phyloP scores from a whole-genome alignment of 1,140 invertebrate species.

The Radopholus similis region DNA sequence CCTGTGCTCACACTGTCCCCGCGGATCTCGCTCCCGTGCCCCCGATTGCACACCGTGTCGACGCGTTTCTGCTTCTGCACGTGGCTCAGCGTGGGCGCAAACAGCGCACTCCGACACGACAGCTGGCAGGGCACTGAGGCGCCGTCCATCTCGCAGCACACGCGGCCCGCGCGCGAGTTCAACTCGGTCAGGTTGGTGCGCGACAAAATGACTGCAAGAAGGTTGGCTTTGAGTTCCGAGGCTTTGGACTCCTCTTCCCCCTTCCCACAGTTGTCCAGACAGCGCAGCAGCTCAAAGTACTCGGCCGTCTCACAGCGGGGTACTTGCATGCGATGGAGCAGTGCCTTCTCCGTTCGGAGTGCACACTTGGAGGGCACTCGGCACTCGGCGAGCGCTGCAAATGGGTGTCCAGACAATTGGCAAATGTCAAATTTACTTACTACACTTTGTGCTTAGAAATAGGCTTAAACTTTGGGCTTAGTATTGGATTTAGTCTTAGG shows the following conservation, averaged over 20 bases:
- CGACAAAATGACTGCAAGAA: constrained; percentile 13
- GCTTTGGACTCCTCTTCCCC: too few relatives aligned
- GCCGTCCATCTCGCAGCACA: constrained; percentile 16
- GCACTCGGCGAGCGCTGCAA: constrained; percentile 12
- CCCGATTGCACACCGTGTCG: constrained; percentile 14
- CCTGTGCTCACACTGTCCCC: constrained; percentile 18
- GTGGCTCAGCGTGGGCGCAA: constrained; percentile 21
- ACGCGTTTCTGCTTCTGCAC: constrained; percentile 22
- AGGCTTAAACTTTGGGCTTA: too few relatives aligned
- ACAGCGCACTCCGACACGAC: constrained; percentile 20
- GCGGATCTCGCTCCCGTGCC: constrained; percentile 6
- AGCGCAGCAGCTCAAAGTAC: constrained; percentile 14
- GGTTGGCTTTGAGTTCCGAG: too few relatives aligned
- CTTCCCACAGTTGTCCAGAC: constrained; percentile 19
- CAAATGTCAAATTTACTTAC: background rate
- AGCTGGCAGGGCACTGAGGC: constrained; percentile 15
- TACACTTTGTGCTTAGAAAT: too few relatives aligned
- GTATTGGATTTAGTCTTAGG: too few relatives aligned
- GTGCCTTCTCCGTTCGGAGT: background rate
- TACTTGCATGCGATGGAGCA: constrained; percentile 11
- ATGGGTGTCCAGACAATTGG: too few relatives aligned
- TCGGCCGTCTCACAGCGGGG: constrained; percentile 13
- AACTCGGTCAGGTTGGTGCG: constrained; percentile 19
- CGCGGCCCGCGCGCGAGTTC: constrained; percentile 20
- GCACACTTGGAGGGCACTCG: constrained; percentile 7